Evolutionary conservation across 64 coral and sea anemone genomes (phyloP), one percentile per base, ranked within the genome.

Genomic region (Platygyra sinensis): DNA sequence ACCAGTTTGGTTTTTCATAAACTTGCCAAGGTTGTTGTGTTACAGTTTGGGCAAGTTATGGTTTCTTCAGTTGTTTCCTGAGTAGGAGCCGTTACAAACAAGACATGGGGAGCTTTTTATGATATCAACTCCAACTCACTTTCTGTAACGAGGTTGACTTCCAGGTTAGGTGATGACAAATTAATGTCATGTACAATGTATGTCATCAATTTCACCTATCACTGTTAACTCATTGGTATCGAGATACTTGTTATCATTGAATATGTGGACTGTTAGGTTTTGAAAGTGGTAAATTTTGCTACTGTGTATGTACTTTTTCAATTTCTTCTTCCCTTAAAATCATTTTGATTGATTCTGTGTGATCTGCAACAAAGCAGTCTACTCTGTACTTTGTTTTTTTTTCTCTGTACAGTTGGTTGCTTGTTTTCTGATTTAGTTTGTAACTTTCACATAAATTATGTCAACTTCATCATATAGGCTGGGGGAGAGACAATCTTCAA

Each of bases 11-110:
- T 76, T 82, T 89, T 94, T 32, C 52, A 62, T 64, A 88, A 80
- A 89, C 77, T 82, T 82, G 32, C 28, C 60, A 89, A 60, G 55
- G 92, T 94, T 24, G 85, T 93, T 74, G 89, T 88, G 31, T 83
- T 69, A 72, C 86, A 94, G 76, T 94, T 94, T 38, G 27, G 72
- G 76, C 92, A 94, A n/a, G 92, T 89, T 67, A 94, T 73, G 73
- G 78, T 77, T 89, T 94, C 92, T 86, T 89, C 77, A 19, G 30
- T 77, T 52, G 74, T 42, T 33, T 80, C 59, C 24, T 75, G n/a
- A 62, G 38, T 60, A 42, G 38, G 87, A 57, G 55, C 65, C 86
- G 93, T 94, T 94, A 55, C 55, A 94, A 30, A 89, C 79, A 67
- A 94, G 24, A 80, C 87, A 94, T 8, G 60, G 79, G 14, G 33